Conservation (phyloP, 2,888 invertebrate species). For the Melitaea athalia region DNA sequence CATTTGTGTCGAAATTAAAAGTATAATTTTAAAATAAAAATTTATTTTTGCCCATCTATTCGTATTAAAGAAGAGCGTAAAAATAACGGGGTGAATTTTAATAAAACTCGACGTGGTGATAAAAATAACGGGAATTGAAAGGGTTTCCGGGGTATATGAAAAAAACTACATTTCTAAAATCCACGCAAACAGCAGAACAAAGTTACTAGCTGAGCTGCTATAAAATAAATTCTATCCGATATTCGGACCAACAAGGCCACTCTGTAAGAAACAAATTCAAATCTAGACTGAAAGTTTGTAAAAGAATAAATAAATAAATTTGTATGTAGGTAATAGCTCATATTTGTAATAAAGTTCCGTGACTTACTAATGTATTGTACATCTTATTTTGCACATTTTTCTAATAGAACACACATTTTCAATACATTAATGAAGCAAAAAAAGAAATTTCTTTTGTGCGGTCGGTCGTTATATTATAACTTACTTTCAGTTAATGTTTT, state of each 20-base stretch:
- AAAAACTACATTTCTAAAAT: slow-evolving; percentile 1
- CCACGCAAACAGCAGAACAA: neutral
- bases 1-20: no score
- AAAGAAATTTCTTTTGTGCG: no score
- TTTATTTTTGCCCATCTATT: no score
- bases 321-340: neutral
- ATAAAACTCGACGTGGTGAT: neutral
- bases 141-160: neutral
- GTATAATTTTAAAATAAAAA: no score
- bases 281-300: neutral
- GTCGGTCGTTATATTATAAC: no score
- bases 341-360: neutral
- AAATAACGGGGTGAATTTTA: neutral
- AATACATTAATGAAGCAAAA: no score
- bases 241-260: slow-evolving; percentile 2
- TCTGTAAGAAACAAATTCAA: slow-evolving; percentile 3
- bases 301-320: neutral
- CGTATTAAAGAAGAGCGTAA: neutral
- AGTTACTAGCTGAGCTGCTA: neutral
- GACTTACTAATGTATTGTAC: no score
- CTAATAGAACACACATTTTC: no score
- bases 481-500: no score
- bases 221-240: slow-evolving; percentile 1
- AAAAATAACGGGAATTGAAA: neutral
- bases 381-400: no score